phyloP scores from a whole-genome alignment of 2,113 vertebrate genomes.

The Aegithalos caudatus region DNA sequence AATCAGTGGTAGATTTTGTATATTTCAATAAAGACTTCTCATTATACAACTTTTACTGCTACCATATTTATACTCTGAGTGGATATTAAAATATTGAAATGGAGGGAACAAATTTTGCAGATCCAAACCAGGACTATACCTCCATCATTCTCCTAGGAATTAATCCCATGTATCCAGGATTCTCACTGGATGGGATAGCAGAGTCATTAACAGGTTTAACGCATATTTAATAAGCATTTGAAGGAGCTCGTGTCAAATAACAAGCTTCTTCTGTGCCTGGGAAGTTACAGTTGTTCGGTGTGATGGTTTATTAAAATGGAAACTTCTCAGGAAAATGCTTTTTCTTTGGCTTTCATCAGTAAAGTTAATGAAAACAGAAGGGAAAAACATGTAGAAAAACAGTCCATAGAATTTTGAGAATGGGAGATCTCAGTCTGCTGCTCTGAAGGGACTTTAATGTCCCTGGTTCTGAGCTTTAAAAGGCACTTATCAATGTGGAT shows the following conservation, averaged over 20 bases:
- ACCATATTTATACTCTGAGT: background rate
- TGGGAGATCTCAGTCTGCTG: accelerated
- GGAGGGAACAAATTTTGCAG: background rate
- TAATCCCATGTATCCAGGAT: background rate
- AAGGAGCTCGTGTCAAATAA: background rate
- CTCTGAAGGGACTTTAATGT: background rate
- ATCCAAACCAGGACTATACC: background rate
- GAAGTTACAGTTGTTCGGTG: background rate
- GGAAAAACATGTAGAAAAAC: background rate
- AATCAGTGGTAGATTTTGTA: background rate
- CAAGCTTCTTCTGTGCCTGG: background rate
- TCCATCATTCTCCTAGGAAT: background rate
- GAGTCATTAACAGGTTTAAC: background rate
- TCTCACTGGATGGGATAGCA: background rate
- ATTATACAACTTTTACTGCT: background rate
- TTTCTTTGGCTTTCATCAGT: background rate
- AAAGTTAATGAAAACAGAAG: background rate
- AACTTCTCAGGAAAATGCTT: background rate
- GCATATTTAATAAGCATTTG: background rate
- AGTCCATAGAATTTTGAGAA: background rate
- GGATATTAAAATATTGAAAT: background rate
- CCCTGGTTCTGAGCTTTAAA: background rate
- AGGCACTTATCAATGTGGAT: background rate
- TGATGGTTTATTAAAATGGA: background rate
- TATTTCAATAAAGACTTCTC: background rate